These are phyloP conservation scores for Smithornis capensis DNA, from an alignment of 2,113 vertebrate species.

Conservation along the genomic window DNA sequence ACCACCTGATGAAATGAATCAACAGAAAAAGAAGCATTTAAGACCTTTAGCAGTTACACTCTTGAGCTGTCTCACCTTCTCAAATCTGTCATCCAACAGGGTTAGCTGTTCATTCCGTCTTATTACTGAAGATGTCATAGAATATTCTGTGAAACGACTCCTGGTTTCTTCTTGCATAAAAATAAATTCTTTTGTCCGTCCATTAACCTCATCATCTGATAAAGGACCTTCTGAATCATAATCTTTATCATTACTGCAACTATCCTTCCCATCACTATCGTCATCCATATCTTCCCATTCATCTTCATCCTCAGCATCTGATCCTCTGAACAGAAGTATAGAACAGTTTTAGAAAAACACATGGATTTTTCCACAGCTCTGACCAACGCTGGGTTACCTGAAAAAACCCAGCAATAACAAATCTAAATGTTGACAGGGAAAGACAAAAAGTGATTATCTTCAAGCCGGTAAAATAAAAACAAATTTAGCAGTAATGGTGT, in stretches of 20 bases:
- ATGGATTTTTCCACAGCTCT: neutral
- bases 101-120: conserved; percentile 92
- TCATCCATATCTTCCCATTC: conserved; percentile 86
- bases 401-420: neutral
- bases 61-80: conserved; percentile 80
- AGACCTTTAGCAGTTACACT: neutral
- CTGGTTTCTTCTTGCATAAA: conserved; percentile 93
- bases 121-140: conserved; percentile 92
- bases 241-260: conserved; percentile 23
- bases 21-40: neutral
- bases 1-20: neutral
- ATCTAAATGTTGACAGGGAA: neutral
- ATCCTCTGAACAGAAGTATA: conserved; percentile 40
- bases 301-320: conserved; percentile 59
- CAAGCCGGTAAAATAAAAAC: neutral
- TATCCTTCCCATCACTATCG: conserved; percentile 53
- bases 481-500: neutral
- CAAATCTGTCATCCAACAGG: conserved; percentile 92
- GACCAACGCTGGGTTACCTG: neutral
- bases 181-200: conserved; percentile 67
- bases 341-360: neutral
- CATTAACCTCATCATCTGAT: conserved; percentile 64
- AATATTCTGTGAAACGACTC: conserved; percentile 96
- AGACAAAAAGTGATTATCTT: neutral
- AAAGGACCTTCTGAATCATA: conserved; percentile 75